Evolutionary conservation across 2,113 vertebrate genomes (phyloP).

Genomic region (Lampris incognitus): DNA sequence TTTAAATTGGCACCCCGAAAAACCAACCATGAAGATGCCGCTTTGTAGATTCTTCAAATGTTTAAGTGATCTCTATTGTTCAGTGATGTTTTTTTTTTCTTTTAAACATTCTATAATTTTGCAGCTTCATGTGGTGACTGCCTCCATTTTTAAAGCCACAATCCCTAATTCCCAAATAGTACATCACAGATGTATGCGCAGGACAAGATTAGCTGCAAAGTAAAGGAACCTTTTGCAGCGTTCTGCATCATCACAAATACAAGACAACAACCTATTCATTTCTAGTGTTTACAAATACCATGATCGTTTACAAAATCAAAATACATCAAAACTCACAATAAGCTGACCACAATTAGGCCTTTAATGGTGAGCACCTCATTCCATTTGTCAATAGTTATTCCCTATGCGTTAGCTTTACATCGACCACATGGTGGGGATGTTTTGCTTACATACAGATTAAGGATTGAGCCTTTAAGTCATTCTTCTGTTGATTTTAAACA

Average conservation of each 20-base stretch:
- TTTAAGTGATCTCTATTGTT: conserved; percentile 73
- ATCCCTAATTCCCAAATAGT: conserved; percentile 37
- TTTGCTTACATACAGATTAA: conserved; percentile 74
- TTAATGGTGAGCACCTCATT: conserved; percentile 51
- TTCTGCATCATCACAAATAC: conserved; percentile 42
- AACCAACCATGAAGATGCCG: conserved; percentile 28
- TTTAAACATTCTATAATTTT: conserved; percentile 63
- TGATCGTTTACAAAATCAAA: conserved; percentile 40
- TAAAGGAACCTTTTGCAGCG: conserved; percentile 43
- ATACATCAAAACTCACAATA: conserved; percentile 54
- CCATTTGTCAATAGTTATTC: conserved; percentile 37
- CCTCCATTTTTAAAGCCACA: conserved; percentile 52
- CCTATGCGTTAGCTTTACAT: conserved; percentile 53
- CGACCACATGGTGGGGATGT: conserved; percentile 39
- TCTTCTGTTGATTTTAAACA: conserved; percentile 79
- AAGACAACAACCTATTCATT: conserved; percentile 46
- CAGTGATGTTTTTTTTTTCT: conserved; percentile 66
- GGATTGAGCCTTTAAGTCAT: conserved; percentile 59
- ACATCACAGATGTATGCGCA: conserved; percentile 46
- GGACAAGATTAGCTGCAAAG: conserved; percentile 27
- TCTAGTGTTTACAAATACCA: conserved; percentile 67
- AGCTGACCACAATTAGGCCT: conserved; percentile 59
- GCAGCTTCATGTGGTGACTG: conserved; percentile 49
- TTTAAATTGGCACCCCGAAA: conserved; percentile 35
- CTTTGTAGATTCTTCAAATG: conserved; percentile 72